Evolutionary conservation across 2,888 invertebrate species (phyloP).

Genomic region (Thera obeliscata): DNA sequence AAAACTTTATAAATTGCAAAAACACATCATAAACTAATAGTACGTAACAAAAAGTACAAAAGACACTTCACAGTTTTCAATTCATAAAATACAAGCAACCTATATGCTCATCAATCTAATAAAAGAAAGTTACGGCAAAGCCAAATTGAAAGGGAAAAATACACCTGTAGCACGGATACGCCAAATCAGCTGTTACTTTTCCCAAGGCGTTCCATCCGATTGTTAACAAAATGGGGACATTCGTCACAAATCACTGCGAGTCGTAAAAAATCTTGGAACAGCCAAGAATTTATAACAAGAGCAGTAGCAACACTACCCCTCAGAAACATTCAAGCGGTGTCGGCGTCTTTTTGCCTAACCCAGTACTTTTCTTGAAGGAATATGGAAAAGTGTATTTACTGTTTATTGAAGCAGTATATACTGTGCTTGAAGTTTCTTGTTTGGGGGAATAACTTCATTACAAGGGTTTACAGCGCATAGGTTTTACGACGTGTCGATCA

Average conservation of each 20-base stretch:
- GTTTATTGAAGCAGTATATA: not conserved
- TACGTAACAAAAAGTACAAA: not conserved
- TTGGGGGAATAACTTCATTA: slow-evolving; percentile 72
- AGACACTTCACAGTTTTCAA: not conserved
- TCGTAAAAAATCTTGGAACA: slow-evolving; percentile 62
- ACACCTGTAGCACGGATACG: slow-evolving; percentile 25
- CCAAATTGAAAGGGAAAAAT: slow-evolving; percentile 29
- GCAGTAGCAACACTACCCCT: not conserved
- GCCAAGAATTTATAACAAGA: not conserved
- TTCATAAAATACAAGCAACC: slow-evolving; percentile 23
- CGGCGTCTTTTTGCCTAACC: not conserved
- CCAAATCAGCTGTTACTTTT: slow-evolving; percentile 27
- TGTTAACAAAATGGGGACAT: slow-evolving; percentile 44
- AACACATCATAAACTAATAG: too few species aligned
- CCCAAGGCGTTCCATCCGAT: slow-evolving; percentile 31
- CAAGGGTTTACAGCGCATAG: slow-evolving; percentile 67
- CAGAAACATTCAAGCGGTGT: not conserved
- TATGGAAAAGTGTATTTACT: slow-evolving; percentile 4
- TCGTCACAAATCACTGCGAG: slow-evolving; percentile 49
- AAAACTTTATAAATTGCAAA: too few species aligned
- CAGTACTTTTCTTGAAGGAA: not conserved
- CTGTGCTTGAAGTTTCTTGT: slow-evolving; percentile 63
- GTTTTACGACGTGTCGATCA: slow-evolving; percentile 63
- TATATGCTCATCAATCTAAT: slow-evolving; percentile 22
- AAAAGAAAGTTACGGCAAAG: slow-evolving; percentile 21